Evolutionary conservation across 2,888 invertebrate genomes (phyloP).

Genomic region (Stratiomys singularior): DNA sequence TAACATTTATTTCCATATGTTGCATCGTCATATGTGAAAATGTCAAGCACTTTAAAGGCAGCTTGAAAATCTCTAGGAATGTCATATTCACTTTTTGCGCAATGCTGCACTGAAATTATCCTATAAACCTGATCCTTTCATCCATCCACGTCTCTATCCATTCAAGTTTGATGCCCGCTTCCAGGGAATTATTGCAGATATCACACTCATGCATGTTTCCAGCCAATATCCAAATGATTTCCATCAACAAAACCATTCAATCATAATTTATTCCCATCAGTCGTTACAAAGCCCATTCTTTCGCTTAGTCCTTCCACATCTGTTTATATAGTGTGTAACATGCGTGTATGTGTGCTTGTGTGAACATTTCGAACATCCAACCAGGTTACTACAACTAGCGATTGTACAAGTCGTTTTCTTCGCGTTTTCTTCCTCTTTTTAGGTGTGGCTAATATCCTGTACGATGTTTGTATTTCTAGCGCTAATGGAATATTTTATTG

Average conservation of each 20-base stretch:
- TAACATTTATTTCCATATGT: neutral
- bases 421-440: slow-evolving; percentile 48
- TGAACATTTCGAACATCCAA: neutral
- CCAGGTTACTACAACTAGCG: neutral
- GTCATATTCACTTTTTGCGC: too few relatives aligned
- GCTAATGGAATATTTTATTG: slow-evolving; percentile 73
- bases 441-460: slow-evolving; percentile 74
- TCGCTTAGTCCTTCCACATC: neutral
- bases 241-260: slow-evolving; percentile 23
- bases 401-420: slow-evolving; percentile 31
- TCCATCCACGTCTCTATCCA: too few relatives aligned
- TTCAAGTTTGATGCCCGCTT: too few relatives aligned
- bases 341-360: neutral
- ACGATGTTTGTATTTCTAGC: slow-evolving; percentile 74
- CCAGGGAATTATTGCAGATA: neutral
- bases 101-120: too few relatives aligned
- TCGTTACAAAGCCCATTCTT: neutral
- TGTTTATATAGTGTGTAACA: too few relatives aligned
- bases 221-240: neutral
- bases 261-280: slow-evolving; percentile 47
- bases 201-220: neutral
- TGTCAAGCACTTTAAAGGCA: too few relatives aligned
- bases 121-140: too few relatives aligned
- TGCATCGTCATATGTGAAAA: too few relatives aligned
- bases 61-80: too few relatives aligned